Evolutionary conservation across 2,797 vertebrate genomes (phyloP).

Genomic region (Enteromius viviparus): DNA sequence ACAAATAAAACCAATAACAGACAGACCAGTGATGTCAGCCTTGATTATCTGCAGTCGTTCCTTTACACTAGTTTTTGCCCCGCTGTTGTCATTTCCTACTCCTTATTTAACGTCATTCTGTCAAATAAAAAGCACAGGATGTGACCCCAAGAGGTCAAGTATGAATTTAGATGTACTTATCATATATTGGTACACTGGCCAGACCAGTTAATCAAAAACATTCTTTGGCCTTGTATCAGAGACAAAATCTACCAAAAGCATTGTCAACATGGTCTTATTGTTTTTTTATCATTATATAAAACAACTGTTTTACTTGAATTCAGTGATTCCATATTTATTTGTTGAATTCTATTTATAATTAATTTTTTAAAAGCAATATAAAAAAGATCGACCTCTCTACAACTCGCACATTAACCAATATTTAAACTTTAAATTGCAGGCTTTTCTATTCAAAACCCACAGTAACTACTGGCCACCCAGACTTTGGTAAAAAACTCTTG

Average conservation of each 20-base stretch:
- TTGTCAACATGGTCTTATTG: background rate
- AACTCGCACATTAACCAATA: background rate
- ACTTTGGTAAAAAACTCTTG: conserved; percentile 28
- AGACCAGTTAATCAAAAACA: background rate
- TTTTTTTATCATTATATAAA: background rate
- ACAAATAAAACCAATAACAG: conserved; percentile 53
- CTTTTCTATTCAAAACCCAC: conserved; percentile 7
- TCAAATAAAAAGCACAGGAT: conserved; percentile 48
- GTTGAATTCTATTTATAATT: background rate
- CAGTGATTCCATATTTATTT: background rate
- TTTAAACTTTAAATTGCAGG: background rate
- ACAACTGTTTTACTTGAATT: background rate
- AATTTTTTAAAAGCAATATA: background rate
- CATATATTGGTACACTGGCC: background rate
- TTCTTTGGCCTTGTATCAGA: background rate
- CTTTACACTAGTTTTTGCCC: conserved; percentile 45
- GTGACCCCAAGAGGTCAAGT: conserved; percentile 10
- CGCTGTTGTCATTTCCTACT: conserved; percentile 59
- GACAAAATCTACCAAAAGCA: background rate
- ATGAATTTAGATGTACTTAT: conserved; percentile 19
- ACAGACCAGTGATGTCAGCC: conserved; percentile 58
- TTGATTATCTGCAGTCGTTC: conserved; percentile 44
- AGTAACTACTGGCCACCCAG: conserved; percentile 48
- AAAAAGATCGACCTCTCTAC: background rate
- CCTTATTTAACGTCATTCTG: conserved; percentile 60